phyloP scores from a whole-genome alignment of 2,797 vertebrate genomes.

The Denticeps clupeoides region DNA sequence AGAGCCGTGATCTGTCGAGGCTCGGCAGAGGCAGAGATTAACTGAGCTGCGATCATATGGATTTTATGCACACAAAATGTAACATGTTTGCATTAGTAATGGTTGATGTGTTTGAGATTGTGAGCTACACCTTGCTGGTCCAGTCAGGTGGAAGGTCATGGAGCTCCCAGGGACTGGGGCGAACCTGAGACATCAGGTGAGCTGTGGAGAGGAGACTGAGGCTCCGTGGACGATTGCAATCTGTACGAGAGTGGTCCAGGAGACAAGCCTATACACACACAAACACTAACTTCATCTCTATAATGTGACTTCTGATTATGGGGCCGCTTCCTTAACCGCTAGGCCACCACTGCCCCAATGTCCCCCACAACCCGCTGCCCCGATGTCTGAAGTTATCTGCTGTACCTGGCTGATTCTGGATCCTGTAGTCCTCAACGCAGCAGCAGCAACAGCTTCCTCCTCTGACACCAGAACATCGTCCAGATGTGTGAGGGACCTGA shows the following conservation, averaged over 20 bases:
- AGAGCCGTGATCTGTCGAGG: conserved; percentile 66
- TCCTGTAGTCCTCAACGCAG: conserved; percentile 41
- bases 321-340: not conserved
- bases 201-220: conserved; percentile 69
- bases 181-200: conserved; percentile 62
- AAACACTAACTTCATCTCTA: not conserved
- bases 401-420: conserved; percentile 56
- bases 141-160: conserved; percentile 55
- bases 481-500: conserved; percentile 64
- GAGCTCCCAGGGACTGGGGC: conserved; percentile 48
- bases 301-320: not conserved
- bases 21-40: not conserved
- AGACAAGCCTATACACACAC: conserved; percentile 48
- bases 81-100: too few species aligned
- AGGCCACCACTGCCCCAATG: not conserved
- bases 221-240: conserved; percentile 51
- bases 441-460: conserved; percentile 60
- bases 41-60: too few species aligned
- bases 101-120: too few species aligned
- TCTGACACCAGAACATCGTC: conserved; percentile 54
- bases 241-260: conserved; percentile 53
- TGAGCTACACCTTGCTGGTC: conserved; percentile 52
- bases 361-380: not conserved
- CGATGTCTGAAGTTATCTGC: not conserved
- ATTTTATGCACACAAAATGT: too few species aligned